Conservation (phyloP, 2,113 vertebrate species). For the Mugil cephalus region DNA sequence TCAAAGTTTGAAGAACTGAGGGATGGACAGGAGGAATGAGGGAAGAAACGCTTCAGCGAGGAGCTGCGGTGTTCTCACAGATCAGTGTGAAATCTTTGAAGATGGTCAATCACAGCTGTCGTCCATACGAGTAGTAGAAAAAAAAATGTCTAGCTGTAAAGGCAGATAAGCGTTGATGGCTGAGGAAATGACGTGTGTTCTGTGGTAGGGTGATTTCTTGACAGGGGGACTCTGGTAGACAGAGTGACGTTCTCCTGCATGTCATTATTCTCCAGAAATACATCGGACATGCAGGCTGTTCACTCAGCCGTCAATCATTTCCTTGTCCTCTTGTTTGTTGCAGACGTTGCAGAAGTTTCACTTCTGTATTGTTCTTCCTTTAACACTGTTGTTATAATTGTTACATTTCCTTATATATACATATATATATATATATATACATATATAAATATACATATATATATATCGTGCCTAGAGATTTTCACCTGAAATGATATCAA, state of each 20-base stretch:
- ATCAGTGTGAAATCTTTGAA: constrained; percentile 40
- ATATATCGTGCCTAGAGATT: neutral
- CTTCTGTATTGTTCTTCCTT: constrained; percentile 39
- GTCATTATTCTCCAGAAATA: neutral
- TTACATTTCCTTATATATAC: neutral
- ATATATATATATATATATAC: no score
- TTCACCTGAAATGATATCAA: neutral
- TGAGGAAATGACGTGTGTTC: neutral
- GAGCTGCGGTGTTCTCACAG: constrained; percentile 59
- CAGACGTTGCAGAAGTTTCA: constrained; percentile 48
- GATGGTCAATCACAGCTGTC: constrained; percentile 13
- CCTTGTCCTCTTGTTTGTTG: constrained; percentile 5
- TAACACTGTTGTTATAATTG: neutral
- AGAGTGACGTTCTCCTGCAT: neutral
- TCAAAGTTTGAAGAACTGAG: constrained; percentile 3
- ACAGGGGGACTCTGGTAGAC: neutral
- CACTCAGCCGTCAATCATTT: constrained; percentile 4
- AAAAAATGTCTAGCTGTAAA: neutral
- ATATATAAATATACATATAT: no score
- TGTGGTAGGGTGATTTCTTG: constrained; percentile 4
- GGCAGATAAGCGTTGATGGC: no score
- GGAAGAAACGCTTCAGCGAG: constrained; percentile 32
- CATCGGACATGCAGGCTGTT: constrained; percentile 7
- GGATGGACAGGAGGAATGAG: neutral
- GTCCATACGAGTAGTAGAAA: constrained; percentile 6